Evolutionary conservation across 2,888 invertebrate species (phyloP).

Genomic region (Cataglyphis albicans): DNA sequence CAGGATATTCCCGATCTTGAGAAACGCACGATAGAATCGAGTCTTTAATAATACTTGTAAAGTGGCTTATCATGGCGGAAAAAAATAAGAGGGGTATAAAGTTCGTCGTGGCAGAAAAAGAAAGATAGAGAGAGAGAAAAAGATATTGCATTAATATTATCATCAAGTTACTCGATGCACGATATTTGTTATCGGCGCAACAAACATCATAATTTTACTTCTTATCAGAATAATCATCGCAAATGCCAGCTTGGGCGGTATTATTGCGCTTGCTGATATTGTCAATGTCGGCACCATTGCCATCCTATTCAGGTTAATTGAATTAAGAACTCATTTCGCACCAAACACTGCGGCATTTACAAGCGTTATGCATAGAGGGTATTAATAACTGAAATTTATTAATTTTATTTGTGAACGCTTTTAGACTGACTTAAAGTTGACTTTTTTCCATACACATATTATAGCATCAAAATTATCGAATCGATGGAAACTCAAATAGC

Average conservation of each 20-base stretch:
- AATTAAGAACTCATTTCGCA: slow-evolving; percentile 43
- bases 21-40: not conserved
- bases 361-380: slow-evolving; percentile 9
- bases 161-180: not conserved
- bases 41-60: not conserved
- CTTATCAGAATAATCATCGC: slow-evolving; percentile 35
- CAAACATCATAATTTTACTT: slow-evolving; percentile 20
- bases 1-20: not conserved
- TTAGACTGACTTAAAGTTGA: not conserved
- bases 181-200: not conserved
- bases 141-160: not conserved
- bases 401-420: slow-evolving; percentile 18
- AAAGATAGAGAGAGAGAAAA: not conserved
- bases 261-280: slow-evolving; percentile 27
- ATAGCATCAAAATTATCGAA: not conserved
- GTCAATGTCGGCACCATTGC: not conserved
- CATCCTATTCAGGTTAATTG: slow-evolving; percentile 31
- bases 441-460: not conserved
- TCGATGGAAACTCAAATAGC: not conserved
- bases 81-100: slow-evolving; percentile 1
- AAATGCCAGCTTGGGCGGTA: not conserved
- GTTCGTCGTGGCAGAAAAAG: not conserved
- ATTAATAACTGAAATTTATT: slow-evolving; percentile 19
- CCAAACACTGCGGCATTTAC: slow-evolving; percentile 17
- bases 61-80: not conserved